Conservation (phyloP, 2,113 vertebrate species). For the Hydrolagus affinis region DNA sequence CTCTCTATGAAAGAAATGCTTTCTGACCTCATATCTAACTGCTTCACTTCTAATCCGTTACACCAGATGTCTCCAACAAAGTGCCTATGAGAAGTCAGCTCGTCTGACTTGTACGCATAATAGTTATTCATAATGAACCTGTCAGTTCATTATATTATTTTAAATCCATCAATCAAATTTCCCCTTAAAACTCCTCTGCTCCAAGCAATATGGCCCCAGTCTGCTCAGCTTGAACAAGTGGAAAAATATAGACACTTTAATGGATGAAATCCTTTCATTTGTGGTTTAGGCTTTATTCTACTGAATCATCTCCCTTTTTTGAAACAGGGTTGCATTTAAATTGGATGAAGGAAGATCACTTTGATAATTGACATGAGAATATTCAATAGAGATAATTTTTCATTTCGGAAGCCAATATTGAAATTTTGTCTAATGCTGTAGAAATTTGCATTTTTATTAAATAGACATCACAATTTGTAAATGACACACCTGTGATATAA, state of each 20-base stretch:
- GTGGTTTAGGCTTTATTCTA: not conserved
- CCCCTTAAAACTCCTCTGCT: too few relatives aligned
- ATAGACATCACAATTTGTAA: not conserved
- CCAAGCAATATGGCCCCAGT: too few relatives aligned
- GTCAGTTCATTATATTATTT: too few relatives aligned
- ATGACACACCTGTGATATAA: not conserved
- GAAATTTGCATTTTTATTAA: conserved; percentile 21
- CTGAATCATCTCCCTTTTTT: not conserved
- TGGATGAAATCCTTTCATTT: not conserved
- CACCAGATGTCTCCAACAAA: too few relatives aligned
- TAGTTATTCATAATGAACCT: too few relatives aligned
- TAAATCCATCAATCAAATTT: too few relatives aligned
- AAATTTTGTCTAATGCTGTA: not conserved
- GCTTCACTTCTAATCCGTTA: too few relatives aligned
- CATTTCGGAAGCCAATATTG: not conserved
- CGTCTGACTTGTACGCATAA: too few relatives aligned
- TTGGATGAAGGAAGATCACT: not conserved
- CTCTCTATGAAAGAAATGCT: too few relatives aligned
- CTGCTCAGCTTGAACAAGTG: too few relatives aligned
- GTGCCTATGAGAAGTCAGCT: too few relatives aligned
- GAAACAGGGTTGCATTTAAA: not conserved
- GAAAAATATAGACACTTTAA: not conserved
- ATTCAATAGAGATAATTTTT: conserved; percentile 12
- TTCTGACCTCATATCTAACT: too few relatives aligned
- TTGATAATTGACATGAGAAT: not conserved